Base-by-base conservation (phyloP, 2,888 invertebrate species). In the Catotricha subobsoleta region DNA sequence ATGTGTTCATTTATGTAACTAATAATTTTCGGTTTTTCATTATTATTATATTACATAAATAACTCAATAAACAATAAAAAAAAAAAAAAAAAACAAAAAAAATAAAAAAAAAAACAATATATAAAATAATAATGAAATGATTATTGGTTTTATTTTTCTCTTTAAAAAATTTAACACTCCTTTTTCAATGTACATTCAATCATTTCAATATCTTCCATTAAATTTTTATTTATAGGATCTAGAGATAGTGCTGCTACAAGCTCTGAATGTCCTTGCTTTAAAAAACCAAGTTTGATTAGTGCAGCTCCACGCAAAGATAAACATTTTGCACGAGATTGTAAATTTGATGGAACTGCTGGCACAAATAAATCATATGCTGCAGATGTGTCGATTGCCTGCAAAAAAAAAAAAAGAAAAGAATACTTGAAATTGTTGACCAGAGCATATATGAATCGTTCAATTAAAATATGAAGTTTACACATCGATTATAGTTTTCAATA, bases 291-390 rank as follows among this genome's bases (percentile, higher is more conserved):
- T 42, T 77, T 68, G 44, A 76, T 76, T 8, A 84, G 69, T 0
- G 80, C 81, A 23, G 76, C 72, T 1, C 80, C 87, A 41, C 84
- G 68, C 30, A 82, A 66, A 2, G 77, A 74, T 43, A 82, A 74
- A 52, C 83, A 82, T 48, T 73, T 72, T 2, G 77, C 74, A 38
- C 87, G 67, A 49, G 78, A 72, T 21, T 67, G 65, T 1, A 74
- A 69, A 62, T 88, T 88, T 29, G 72, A 69, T 41, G 72, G 68
- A 45, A 81, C 80, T 35, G 71, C 67, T 8, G 88, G 87, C 49
- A 67, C 70, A 62, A 86, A 66, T 40, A 86, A 60, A 18, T 83
- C 81, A 44, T 87, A 53, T 1, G 83, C 84, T 60, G 73, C 63
- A 1, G 71, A 69, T 49, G 71, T 72, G 53, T 74, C 74, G 49